These are phyloP conservation scores for Rhagonycha lutea DNA, from an alignment of 2,888 invertebrate genomes.

Conservation along the genomic window DNA sequence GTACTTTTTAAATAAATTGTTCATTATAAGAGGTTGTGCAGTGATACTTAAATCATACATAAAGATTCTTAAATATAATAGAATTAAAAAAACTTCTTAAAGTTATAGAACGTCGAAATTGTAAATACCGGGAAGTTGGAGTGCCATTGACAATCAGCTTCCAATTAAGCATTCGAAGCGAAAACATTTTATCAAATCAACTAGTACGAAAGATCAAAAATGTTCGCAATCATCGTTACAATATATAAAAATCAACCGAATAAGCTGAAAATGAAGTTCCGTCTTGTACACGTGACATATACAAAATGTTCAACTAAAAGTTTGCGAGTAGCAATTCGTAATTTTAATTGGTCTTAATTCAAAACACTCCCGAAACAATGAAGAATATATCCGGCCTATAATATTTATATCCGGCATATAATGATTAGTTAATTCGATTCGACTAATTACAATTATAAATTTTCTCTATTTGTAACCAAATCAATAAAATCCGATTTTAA, in stretches of 20 bases:
- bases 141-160: constrained; percentile 42
- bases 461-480: neutral
- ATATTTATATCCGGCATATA: too few relatives aligned
- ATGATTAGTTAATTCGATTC: neutral
- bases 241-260: constrained; percentile 47
- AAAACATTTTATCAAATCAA: constrained; percentile 42
- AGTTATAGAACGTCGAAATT: constrained; percentile 28
- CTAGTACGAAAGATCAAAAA: constrained; percentile 43
- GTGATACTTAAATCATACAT: constrained; percentile 18
- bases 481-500: neutral
- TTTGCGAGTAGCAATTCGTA: neutral
- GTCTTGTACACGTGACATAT: constrained; percentile 40
- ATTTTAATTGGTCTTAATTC: neutral
- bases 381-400: too few relatives aligned
- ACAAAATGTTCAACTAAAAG: constrained; percentile 8
- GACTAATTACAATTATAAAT: neutral
- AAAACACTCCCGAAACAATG: too few relatives aligned
- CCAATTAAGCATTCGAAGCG: constrained; percentile 44
- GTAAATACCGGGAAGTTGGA: constrained; percentile 34
- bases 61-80: constrained; percentile 8
- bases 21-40: constrained; percentile 5
- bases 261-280: constrained; percentile 46
- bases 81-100: constrained; percentile 21
- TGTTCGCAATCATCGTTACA: constrained; percentile 45
- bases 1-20: neutral